Evolutionary conservation across 2,888 invertebrate genomes (phyloP).

Genomic region (Cinara cedri): DNA sequence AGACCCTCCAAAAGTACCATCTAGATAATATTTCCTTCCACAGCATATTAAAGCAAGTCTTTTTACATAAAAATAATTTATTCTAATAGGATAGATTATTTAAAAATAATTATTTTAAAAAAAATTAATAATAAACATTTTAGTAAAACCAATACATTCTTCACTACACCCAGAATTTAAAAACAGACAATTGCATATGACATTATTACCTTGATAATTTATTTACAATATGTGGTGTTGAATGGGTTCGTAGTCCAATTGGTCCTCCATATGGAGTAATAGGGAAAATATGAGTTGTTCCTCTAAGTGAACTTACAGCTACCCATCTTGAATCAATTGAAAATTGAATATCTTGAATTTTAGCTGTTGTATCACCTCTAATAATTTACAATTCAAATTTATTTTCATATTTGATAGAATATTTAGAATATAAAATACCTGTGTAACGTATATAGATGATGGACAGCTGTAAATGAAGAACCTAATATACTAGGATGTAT

Average conservation of each 20-base stretch:
- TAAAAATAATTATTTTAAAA: no score
- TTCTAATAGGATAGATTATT: no score
- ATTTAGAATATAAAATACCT: conserved; percentile 59
- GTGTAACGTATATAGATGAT: conserved; percentile 93
- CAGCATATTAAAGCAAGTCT: no score
- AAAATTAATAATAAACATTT: no score
- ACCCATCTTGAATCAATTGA: conserved; percentile 95
- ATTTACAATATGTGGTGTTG: conserved; percentile 92
- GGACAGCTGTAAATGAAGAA: conserved; percentile 83
- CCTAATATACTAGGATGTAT: conserved; percentile 92
- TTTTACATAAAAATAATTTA: no score
- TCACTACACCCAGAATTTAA: no score
- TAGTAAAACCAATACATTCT: no score
- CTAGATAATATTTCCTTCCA: no score
- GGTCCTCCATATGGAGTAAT: conserved; percentile 95
- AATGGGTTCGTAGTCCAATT: conserved; percentile 90
- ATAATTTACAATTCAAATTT: background rate
- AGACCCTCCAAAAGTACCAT: no score
- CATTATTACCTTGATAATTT: conserved; percentile 72
- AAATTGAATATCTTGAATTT: conserved; percentile 82
- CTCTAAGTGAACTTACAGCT: conserved; percentile 91
- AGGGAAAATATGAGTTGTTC: conserved; percentile 97
- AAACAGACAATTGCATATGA: background rate
- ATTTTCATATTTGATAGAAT: background rate
- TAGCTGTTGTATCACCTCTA: conserved; percentile 91